Evolutionary conservation across 2,113 vertebrate species (phyloP).

Genomic region (Protobothrops flavoviridis): DNA sequence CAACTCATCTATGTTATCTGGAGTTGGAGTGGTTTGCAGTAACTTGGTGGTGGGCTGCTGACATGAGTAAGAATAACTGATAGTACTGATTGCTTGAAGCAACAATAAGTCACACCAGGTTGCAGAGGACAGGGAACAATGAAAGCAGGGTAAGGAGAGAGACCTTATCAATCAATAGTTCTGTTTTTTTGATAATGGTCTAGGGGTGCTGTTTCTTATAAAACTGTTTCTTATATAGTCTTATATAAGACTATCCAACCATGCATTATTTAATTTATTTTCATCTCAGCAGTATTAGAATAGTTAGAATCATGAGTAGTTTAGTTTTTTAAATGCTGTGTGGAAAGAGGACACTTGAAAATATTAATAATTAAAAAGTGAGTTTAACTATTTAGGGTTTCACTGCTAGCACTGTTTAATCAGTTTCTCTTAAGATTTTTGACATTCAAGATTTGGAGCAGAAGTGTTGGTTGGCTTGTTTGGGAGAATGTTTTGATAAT

Average conservation of each 20-base stretch:
- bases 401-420: not conserved
- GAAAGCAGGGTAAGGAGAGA: not conserved
- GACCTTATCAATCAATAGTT: not conserved
- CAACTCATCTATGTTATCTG: not conserved
- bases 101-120: not conserved
- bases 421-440: constrained; percentile 27
- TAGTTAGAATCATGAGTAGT: not conserved
- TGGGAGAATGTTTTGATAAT: constrained; percentile 16
- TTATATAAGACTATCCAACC: not conserved
- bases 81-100: not conserved
- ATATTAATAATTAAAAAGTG: not conserved
- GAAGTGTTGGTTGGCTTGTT: constrained; percentile 23
- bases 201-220: not conserved
- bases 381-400: not conserved
- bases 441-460: constrained; percentile 3
- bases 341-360: not conserved
- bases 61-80: not conserved
- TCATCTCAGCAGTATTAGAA: not conserved
- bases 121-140: not conserved
- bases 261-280: not conserved
- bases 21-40: too few relatives aligned
- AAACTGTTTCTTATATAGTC: not conserved
- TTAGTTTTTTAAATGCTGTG: not conserved
- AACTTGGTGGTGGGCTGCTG: not conserved
- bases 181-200: not conserved